phyloP scores from a whole-genome alignment of 2,888 invertebrate genomes.

The Ferdinandea cuprea region DNA sequence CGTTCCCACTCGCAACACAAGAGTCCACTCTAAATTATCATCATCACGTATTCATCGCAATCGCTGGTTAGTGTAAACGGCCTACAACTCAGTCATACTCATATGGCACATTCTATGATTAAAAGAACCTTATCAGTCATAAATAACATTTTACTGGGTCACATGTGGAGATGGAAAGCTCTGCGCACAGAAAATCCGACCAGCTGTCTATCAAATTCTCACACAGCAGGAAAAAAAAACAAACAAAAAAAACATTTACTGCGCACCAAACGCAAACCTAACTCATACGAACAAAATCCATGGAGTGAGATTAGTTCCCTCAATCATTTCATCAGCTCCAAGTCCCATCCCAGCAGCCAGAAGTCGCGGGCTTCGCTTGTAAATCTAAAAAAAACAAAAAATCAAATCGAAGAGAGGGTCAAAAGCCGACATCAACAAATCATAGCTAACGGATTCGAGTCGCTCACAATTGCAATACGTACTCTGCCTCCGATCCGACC shows the following conservation, averaged over 20 bases:
- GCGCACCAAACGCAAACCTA: constrained; percentile 1
- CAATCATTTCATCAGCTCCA: not conserved
- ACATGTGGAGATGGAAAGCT: constrained; percentile 55
- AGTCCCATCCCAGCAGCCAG: not conserved
- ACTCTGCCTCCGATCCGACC: constrained; percentile 14
- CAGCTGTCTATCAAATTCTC: constrained; percentile 69
- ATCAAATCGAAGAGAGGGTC: constrained; percentile 47
- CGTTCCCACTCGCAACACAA: not conserved
- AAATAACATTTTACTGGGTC: constrained; percentile 64
- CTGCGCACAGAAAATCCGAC: constrained; percentile 37
- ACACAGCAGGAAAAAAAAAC: no score
- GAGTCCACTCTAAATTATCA: not conserved
- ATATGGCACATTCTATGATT: constrained; percentile 49
- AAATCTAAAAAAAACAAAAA: constrained; percentile 26
- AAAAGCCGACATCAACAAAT: constrained; percentile 72
- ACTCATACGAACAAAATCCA: no score
- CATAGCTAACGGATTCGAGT: constrained; percentile 71
- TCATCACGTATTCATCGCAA: constrained; percentile 11
- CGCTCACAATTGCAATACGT: constrained; percentile 53
- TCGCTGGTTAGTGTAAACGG: constrained; percentile 24
- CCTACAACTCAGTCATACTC: constrained; percentile 24
- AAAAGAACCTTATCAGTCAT: constrained; percentile 63
- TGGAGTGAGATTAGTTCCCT: not conserved
- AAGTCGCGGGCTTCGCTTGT: constrained; percentile 41
- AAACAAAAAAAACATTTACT: constrained; percentile 41